These are phyloP conservation scores for Miltochrista miniata DNA, from an alignment of 2,888 invertebrate genomes.

Conservation along the genomic window DNA sequence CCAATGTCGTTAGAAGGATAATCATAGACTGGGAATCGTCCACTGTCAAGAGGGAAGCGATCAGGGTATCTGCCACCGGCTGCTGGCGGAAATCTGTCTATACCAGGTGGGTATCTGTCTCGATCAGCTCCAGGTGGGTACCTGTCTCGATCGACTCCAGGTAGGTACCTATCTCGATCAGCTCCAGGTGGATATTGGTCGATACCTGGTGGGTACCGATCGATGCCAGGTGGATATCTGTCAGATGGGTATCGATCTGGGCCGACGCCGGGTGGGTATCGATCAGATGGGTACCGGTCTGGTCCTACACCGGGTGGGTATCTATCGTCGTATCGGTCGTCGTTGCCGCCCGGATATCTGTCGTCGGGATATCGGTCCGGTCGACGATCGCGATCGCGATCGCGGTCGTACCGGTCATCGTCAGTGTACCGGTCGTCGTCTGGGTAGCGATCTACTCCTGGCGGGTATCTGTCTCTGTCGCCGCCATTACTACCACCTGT, in stretches of 20 bases:
- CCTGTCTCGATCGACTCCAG: conserved; percentile 15
- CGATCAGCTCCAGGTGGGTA: conserved; percentile 35
- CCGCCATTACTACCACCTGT: conserved; percentile 72
- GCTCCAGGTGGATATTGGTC: conserved; percentile 81
- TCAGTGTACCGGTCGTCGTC: conserved; percentile 80
- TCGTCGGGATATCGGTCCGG: conserved; percentile 81
- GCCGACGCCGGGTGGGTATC: conserved; percentile 62
- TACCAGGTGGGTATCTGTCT: conserved; percentile 43
- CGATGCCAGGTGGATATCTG: conserved; percentile 71
- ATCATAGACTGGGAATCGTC: conserved; percentile 55
- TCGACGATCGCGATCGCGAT: conserved; percentile 35
- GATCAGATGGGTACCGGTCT: conserved; percentile 57
- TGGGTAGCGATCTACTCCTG: conserved; percentile 74
- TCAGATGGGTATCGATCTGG: conserved; percentile 47
- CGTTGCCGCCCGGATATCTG: conserved; percentile 82
- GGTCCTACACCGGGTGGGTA: conserved; percentile 64
- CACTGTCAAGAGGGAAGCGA: conserved; percentile 70
- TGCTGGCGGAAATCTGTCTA: conserved; percentile 49
- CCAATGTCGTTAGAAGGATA: conserved; percentile 54
- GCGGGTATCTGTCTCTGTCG: conserved; percentile 71
- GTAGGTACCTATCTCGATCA: conserved; percentile 52
- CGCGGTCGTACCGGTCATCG: conserved; percentile 70
- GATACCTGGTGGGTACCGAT: conserved; percentile 78
- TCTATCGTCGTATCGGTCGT: conserved; percentile 71
- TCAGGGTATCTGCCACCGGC: conserved; percentile 54